A percentile compares a stretch with the other conserved stretches of the same genome.
Evolutionary conservation across 2,113 vertebrate genomes (phyloP).

Genomic region (Pluvianellus socialis): DNA sequence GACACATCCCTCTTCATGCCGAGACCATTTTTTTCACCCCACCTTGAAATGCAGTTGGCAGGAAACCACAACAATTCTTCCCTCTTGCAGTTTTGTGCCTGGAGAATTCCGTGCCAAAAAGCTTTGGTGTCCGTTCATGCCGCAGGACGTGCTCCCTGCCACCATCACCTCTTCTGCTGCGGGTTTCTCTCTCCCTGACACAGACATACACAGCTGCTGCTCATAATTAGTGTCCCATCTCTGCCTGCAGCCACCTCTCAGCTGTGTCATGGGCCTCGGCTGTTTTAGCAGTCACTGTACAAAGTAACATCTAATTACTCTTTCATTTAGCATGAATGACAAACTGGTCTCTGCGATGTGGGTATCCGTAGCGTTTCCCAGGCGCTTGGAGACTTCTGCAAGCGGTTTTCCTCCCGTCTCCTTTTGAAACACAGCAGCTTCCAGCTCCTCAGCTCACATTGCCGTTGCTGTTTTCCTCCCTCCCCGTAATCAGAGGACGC

Average conservation of each 20-base stretch:
- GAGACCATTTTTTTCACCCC: background rate
- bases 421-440: background rate
- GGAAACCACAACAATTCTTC: background rate
- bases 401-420: background rate
- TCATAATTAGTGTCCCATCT: background rate
- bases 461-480: background rate
- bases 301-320: background rate
- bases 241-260: slow-evolving; percentile 4
- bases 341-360: background rate
- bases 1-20: background rate
- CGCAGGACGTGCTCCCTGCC: background rate
- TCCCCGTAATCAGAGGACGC: background rate
- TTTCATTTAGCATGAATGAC: background rate
- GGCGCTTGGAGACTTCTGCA: background rate
- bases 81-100: background rate
- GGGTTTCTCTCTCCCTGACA: background rate
- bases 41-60: background rate
- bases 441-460: background rate
- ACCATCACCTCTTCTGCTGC: background rate
- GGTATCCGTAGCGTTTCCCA: background rate
- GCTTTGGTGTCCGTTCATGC: background rate
- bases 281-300: background rate
- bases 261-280: background rate
- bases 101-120: background rate
- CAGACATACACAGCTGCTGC: background rate